Conservation (phyloP, 2,888 invertebrate genomes). For the Esperia sulphurella region DNA sequence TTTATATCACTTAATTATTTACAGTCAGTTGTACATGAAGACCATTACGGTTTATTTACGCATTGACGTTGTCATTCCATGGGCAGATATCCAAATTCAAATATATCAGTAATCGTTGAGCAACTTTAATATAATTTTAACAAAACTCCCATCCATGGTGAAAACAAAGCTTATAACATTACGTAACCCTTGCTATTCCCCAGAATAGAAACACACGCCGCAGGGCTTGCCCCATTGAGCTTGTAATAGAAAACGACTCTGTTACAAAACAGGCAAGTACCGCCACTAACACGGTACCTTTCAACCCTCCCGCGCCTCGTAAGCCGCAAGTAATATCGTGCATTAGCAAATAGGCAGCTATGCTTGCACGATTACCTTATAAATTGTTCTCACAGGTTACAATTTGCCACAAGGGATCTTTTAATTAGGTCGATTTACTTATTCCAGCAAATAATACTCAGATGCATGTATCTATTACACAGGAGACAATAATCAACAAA, state of each 20-base stretch:
- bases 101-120: too few relatives aligned
- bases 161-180: constrained; percentile 28
- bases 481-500: too few relatives aligned
- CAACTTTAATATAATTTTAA: too few relatives aligned
- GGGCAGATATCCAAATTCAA: too few relatives aligned
- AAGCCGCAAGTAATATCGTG: constrained; percentile 35
- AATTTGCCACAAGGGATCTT: constrained; percentile 34
- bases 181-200: constrained; percentile 57
- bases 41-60: too few relatives aligned
- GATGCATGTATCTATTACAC: too few relatives aligned
- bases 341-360: constrained; percentile 50
- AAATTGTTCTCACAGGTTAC: constrained; percentile 40
- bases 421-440: constrained; percentile 35
- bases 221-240: constrained; percentile 58
- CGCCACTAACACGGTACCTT: constrained; percentile 11
- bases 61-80: too few relatives aligned
- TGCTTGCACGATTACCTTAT: constrained; percentile 47
- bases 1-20: too few relatives aligned
- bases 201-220: constrained; percentile 57
- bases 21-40: too few relatives aligned
- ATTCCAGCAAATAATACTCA: neutral
- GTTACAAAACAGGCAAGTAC: constrained; percentile 39
- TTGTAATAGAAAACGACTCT: constrained; percentile 46
- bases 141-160: neutral
- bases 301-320: constrained; percentile 33